These are phyloP conservation scores for Grallaria varia DNA, from an alignment of 2,113 vertebrate species.

Conservation along the genomic window DNA sequence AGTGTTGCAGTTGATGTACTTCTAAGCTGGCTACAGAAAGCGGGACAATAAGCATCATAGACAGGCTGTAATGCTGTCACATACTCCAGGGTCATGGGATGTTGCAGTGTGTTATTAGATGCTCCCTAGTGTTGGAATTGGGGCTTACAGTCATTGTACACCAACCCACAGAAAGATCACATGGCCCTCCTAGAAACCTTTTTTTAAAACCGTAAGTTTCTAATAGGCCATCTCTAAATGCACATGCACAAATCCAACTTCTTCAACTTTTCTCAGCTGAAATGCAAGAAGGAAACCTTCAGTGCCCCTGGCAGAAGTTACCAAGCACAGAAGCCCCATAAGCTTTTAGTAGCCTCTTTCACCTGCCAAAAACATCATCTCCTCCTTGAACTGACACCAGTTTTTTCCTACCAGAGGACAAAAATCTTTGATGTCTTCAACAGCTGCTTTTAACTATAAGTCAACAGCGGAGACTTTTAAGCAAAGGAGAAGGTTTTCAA, in stretches of 20 bases:
- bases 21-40: not conserved
- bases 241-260: not conserved
- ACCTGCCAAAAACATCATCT: not conserved
- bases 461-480: not conserved
- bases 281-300: not conserved
- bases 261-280: not conserved
- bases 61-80: not conserved
- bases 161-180: not conserved
- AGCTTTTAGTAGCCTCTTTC: not conserved
- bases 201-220: not conserved
- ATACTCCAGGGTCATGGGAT: not conserved
- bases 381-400: not conserved
- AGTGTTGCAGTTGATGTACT: not conserved
- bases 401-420: not conserved
- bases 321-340: not conserved
- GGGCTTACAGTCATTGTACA: not conserved
- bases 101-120: fast-evolving
- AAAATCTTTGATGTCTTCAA: not conserved
- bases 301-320: not conserved
- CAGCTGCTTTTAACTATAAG: not conserved
- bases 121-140: not conserved
- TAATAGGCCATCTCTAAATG: not conserved
- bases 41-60: not conserved
- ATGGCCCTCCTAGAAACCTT: not conserved
- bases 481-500: not conserved